A percentile compares a stretch with the other conserved stretches of the same genome.
Conservation (phyloP, 1,140 invertebrate genomes). For the Drosophila navojoa region DNA sequence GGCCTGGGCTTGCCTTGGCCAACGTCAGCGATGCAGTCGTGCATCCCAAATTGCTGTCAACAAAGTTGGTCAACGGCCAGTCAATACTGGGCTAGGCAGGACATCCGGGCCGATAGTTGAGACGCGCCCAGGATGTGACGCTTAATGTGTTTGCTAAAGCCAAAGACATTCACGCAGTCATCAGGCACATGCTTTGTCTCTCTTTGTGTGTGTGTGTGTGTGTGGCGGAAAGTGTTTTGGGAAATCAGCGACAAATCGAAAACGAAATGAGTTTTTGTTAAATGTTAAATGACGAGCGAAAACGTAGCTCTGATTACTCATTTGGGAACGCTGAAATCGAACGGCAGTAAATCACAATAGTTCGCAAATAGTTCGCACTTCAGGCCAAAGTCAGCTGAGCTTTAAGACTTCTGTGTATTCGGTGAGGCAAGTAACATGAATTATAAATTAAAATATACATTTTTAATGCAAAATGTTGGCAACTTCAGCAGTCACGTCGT, state of each 20-base stretch:
- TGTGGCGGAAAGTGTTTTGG: constrained; percentile 62
- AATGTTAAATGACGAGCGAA: constrained; percentile 28
- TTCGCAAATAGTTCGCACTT: constrained; percentile 8
- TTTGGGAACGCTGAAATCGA: constrained; percentile 43
- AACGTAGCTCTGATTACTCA: constrained; percentile 58
- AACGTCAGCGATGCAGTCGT: constrained; percentile 67
- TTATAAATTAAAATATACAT: constrained; percentile 62
- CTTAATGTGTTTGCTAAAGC: constrained; percentile 67
- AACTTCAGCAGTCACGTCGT: constrained; percentile 40
- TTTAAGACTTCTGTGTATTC: constrained; percentile 1
- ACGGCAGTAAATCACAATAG: constrained; percentile 18
- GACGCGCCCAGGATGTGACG: constrained; percentile 66
- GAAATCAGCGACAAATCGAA: constrained; percentile 74
- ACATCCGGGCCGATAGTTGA: constrained; percentile 35
- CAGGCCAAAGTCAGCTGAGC: background rate
- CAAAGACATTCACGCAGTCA: constrained; percentile 54
- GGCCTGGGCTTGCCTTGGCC: constrained; percentile 40
- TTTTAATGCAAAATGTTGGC: constrained; percentile 48
- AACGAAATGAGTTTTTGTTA: constrained; percentile 63
- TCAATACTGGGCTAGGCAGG: constrained; percentile 43
- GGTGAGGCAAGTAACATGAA: background rate
- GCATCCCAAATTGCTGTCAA: constrained; percentile 77
- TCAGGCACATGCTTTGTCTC: constrained; percentile 37
- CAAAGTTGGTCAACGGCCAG: constrained; percentile 36
- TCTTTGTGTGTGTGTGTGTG: constrained; percentile 5